These are phyloP conservation scores for Lepidurus couesii DNA, from an alignment of 1,140 invertebrate genomes.

Conservation along the genomic window DNA sequence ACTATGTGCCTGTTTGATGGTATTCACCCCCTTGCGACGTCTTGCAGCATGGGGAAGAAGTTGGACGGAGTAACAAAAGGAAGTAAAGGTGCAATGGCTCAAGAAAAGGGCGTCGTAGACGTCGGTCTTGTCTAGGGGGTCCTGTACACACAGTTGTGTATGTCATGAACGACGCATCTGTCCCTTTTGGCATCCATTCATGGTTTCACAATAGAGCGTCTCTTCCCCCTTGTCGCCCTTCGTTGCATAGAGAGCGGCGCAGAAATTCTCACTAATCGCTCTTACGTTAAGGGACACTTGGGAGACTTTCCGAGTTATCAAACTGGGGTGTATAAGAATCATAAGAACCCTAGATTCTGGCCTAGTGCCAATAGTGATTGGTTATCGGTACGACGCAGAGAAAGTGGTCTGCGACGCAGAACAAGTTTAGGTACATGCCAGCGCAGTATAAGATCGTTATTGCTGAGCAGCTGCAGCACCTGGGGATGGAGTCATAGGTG, in stretches of 20 bases:
- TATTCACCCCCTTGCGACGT: not conserved
- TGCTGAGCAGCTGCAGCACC: not conserved
- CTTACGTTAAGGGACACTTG: too few species aligned
- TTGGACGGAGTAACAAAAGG: not conserved
- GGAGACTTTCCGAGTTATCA: too few species aligned
- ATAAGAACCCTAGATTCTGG: too few species aligned
- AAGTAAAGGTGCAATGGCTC: not conserved
- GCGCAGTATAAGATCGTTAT: not conserved
- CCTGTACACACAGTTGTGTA: not conserved
- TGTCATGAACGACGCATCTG: not conserved
- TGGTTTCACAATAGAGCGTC: too few species aligned
- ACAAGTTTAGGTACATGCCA: not conserved
- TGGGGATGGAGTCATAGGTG: not conserved
- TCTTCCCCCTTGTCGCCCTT: too few species aligned
- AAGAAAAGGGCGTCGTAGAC: not conserved
- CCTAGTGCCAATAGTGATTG: too few species aligned
- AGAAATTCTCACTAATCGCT: too few species aligned
- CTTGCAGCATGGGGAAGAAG: not conserved
- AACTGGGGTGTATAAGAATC: too few species aligned
- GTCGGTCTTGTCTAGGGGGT: not conserved
- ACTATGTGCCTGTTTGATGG: too few species aligned
- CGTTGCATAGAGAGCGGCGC: too few species aligned
- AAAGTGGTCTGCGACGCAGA: not conserved
- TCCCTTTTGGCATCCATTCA: not conserved
- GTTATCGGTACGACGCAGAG: not conserved